Evolutionary conservation across 1,140 invertebrate genomes (phyloP), one percentile per base, ranked within the genome.

Genomic region (Zaprionus nigranus): DNA sequence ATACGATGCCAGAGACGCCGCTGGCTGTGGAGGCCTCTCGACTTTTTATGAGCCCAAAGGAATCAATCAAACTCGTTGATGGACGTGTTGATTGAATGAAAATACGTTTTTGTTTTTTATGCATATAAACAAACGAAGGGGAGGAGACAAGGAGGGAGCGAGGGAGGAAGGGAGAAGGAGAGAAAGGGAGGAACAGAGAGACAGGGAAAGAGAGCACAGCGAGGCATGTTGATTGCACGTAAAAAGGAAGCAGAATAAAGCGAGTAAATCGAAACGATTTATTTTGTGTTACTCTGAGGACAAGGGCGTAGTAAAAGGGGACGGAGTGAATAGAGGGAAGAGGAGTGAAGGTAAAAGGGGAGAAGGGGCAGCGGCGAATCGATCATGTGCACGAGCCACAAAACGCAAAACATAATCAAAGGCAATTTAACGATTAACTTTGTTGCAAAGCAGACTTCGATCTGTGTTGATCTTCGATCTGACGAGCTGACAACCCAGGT

Each of bases 31-130:
- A 53, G 30, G 73, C 63, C 43, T 69, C 73, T 81, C 75, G 57
- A 68, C 20, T 65, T 82, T 64, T 90, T 90, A 91, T 86, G 85
- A 86, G 82, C 82, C 82, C 80, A 81, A 79, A 82, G 91, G 83
- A 92, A 92, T 92, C 90, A 92, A 92, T 92, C 90, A 92, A 92
- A 92, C 70, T 77, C 81, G 79, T 82, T 92, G 90, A 92, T 92
- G 83, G 90, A 92, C 90, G 91, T 91, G 90, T 92, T 92, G 90
- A 92, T 92, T 92, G 90, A 92, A 92, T 92, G 91, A 92, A 92
- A 92, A 92, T 91, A 91, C 79, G 73, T 86, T 81, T 73, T 90
- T 90, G 82, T 90, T 90, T 85, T 90, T 90, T 90, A 80, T 88
- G 85, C 85, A 90, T 85, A 90, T 90, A 90, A 90, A 90, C 86